These are phyloP conservation scores for Stigmatopora argus DNA, from an alignment of 2,113 vertebrate genomes.

Conservation along the genomic window DNA sequence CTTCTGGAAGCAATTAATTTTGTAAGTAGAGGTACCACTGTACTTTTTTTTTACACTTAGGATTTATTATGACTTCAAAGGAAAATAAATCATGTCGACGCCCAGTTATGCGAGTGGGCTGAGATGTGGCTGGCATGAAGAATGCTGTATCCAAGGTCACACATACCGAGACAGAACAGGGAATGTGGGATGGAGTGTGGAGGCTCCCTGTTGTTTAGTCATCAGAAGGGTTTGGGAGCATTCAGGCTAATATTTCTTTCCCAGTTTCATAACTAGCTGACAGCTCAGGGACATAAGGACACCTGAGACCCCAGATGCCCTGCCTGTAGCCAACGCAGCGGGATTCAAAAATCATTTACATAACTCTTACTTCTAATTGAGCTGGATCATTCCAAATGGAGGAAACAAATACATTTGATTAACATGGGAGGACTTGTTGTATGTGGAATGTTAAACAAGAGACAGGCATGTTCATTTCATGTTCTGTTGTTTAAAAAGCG, in stretches of 20 bases:
- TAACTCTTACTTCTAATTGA: constrained; percentile 15
- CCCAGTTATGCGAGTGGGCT: constrained; percentile 44
- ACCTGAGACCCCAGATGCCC: constrained; percentile 15
- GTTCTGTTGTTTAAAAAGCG: constrained; percentile 19
- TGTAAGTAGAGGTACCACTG: background rate
- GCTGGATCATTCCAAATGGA: constrained; percentile 3
- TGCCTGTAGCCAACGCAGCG: constrained; percentile 6
- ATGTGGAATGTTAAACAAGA: constrained; percentile 14
- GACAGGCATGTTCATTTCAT: background rate
- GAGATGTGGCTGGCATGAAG: constrained; percentile 36
- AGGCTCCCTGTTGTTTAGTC: constrained; percentile 63
- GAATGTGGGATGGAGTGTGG: constrained; percentile 50
- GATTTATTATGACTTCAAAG: constrained; percentile 29
- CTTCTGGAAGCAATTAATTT: too few relatives aligned
- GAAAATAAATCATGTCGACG: constrained; percentile 60
- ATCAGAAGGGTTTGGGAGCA: constrained; percentile 32
- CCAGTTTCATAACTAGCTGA: constrained; percentile 33
- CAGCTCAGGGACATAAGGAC: constrained; percentile 38
- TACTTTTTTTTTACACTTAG: background rate
- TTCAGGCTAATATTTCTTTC: constrained; percentile 35
- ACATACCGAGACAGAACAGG: constrained; percentile 41
- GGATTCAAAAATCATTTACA: constrained; percentile 35
- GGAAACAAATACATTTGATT: constrained; percentile 9
- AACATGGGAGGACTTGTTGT: background rate
- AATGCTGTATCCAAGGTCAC: constrained; percentile 58